Conservation (phyloP, 2,797 vertebrate species). For the Syndactyla subalaris region DNA sequence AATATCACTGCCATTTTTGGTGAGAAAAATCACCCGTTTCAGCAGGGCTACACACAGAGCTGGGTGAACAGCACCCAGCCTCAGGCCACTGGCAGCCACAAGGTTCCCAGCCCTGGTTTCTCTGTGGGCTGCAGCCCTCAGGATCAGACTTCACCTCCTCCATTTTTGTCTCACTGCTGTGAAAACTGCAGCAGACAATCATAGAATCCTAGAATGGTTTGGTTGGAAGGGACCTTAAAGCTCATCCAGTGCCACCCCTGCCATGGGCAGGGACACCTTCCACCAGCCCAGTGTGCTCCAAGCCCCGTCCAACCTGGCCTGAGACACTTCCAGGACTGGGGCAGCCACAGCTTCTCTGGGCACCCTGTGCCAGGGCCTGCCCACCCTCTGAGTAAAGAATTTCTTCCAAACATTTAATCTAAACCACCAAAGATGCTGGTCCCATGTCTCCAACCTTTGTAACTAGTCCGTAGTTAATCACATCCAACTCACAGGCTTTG, state of each 20-base stretch:
- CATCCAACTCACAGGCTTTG: not conserved
- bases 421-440: not conserved
- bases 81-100: rapidly evolving
- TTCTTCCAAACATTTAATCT: not conserved
- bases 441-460: not conserved
- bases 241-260: not conserved
- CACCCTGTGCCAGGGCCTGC: not conserved
- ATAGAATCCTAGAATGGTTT: not conserved
- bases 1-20: not conserved
- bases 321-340: not conserved
- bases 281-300: not conserved
- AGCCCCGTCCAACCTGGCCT: rapidly evolving
- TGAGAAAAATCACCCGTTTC: not conserved
- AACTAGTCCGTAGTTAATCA: not conserved
- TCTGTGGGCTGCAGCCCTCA: not conserved
- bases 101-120: not conserved
- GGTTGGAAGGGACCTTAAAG: not conserved
- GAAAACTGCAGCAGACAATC: not conserved
- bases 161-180: not conserved
- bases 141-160: not conserved
- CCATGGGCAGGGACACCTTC: not conserved
- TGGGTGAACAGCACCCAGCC: not conserved
- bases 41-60: not conserved
- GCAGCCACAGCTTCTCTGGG: not conserved
- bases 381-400: not conserved